These are phyloP conservation scores for Pantherophis vulpinus DNA, from an alignment of 2,797 vertebrate species.

Conservation along the genomic window DNA sequence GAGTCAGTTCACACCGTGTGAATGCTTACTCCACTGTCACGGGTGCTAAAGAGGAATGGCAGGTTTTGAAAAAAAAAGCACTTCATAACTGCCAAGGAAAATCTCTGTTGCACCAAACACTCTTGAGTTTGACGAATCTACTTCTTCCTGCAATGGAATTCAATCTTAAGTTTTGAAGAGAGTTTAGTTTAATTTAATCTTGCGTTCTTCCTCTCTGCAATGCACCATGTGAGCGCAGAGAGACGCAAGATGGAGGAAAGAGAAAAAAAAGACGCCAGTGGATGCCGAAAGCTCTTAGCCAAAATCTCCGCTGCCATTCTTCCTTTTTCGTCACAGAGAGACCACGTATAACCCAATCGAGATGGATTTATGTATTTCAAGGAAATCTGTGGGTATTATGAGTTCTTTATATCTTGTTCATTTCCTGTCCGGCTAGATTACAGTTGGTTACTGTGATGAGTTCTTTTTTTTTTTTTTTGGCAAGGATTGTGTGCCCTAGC, in stretches of 20 bases:
- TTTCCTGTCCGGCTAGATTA: constrained; percentile 58
- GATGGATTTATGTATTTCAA: constrained; percentile 50
- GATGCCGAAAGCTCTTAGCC: constrained; percentile 41
- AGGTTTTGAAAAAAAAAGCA: neutral
- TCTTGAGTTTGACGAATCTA: constrained; percentile 26
- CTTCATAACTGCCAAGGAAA: neutral
- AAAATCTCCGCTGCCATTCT: constrained; percentile 30
- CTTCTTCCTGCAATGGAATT: neutral
- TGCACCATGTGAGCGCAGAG: neutral
- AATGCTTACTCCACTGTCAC: neutral
- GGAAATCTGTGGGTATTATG: constrained; percentile 41
- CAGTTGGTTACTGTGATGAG: constrained; percentile 45
- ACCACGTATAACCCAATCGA: constrained; percentile 14
- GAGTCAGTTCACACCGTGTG: too few species aligned
- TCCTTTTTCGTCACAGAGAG: constrained; percentile 38
- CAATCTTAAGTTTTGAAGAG: constrained; percentile 31
- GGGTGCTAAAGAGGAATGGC: neutral
- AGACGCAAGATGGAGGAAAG: neutral
- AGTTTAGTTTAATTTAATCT: constrained; percentile 32
- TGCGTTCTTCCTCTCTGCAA: neutral
- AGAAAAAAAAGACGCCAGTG: constrained; percentile 22
- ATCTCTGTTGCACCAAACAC: neutral
- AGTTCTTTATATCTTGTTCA: constrained; percentile 30
- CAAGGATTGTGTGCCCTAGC: constrained; percentile 75
- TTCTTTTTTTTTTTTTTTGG: constrained; percentile 66